phyloP scores from a whole-genome alignment of 1,140 invertebrate species.

The Drosophila paulistorum region DNA sequence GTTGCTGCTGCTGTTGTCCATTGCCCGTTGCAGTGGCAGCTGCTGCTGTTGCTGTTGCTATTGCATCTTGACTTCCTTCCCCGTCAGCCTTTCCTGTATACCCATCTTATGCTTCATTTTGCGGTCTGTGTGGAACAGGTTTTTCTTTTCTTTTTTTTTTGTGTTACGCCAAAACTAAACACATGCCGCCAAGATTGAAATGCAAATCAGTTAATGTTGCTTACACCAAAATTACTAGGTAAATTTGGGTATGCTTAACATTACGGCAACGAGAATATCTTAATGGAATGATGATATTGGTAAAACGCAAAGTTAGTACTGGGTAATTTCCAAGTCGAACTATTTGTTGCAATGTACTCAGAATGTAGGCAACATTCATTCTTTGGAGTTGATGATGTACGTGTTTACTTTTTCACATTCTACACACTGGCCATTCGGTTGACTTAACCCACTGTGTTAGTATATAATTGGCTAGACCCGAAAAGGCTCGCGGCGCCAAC shows the following conservation, averaged over 20 bases:
- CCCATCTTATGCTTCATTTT: conserved; percentile 1
- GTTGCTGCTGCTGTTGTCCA: conserved; percentile 27
- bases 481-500: conserved; percentile 31
- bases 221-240: conserved; percentile 9
- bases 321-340: not conserved
- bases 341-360: not conserved
- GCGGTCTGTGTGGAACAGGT: conserved; percentile 52
- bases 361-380: conserved; percentile 39
- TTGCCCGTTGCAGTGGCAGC: conserved; percentile 38
- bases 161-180: conserved; percentile 65
- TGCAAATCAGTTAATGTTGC: conserved; percentile 77
- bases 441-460: conserved; percentile 33
- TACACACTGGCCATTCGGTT: conserved; percentile 2
- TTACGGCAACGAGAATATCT: no score
- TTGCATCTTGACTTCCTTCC: conserved; percentile 53
- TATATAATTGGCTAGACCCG: conserved; percentile 61
- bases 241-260: not conserved
- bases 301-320: no score
- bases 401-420: conserved; percentile 29
- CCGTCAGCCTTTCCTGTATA: conserved; percentile 8
- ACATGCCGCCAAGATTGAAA: conserved; percentile 79
- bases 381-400: conserved; percentile 44
- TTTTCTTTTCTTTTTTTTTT: conserved; percentile 36
- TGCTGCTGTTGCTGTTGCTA: conserved; percentile 56
- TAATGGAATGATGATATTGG: no score